A percentile compares a stretch with the other conserved stretches of the same genome.
phyloP scores from a whole-genome alignment of 2,113 vertebrate species.

The Petroica traversi region DNA sequence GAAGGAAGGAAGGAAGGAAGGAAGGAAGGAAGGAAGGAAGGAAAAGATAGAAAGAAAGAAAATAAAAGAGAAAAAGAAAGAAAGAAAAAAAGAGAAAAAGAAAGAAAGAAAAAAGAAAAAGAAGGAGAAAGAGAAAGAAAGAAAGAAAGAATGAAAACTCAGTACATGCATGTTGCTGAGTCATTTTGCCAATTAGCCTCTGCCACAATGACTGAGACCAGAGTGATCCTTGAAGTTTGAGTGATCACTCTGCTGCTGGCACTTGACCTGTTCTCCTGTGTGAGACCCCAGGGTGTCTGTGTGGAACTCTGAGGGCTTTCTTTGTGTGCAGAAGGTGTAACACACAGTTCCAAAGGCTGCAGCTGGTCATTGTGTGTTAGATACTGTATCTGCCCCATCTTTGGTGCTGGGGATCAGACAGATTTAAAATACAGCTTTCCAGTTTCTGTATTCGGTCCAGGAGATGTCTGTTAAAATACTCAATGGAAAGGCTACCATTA shows the following conservation, averaged over 20 bases:
- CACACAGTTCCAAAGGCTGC: not conserved
- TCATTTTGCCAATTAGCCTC: not conserved
- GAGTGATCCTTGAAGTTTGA: not conserved
- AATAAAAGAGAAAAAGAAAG: fast-evolving
- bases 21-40: too few relatives aligned
- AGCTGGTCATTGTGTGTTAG: not conserved
- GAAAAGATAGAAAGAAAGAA: too few relatives aligned
- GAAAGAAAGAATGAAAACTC: not conserved
- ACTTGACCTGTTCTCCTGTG: not conserved
- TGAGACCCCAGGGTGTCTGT: not conserved
- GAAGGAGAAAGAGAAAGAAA: fast-evolving
- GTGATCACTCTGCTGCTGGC: not conserved
- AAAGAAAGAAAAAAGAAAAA: too few relatives aligned
- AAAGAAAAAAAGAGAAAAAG: too few relatives aligned
- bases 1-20: too few relatives aligned
- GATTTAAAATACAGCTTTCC: not conserved
- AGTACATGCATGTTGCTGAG: not conserved
- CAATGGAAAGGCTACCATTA: not conserved
- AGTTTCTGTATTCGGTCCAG: not conserved
- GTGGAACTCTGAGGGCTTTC: not conserved
- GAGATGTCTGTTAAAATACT: not conserved
- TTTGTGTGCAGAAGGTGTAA: not conserved
- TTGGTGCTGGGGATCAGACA: not conserved
- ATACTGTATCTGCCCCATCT: not conserved
- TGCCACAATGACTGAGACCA: not conserved